A percentile compares a stretch with the other conserved stretches of the same genome.
These are phyloP conservation scores for Odontomyia ornata DNA, from an alignment of 2,888 invertebrate genomes.

Conservation along the genomic window DNA sequence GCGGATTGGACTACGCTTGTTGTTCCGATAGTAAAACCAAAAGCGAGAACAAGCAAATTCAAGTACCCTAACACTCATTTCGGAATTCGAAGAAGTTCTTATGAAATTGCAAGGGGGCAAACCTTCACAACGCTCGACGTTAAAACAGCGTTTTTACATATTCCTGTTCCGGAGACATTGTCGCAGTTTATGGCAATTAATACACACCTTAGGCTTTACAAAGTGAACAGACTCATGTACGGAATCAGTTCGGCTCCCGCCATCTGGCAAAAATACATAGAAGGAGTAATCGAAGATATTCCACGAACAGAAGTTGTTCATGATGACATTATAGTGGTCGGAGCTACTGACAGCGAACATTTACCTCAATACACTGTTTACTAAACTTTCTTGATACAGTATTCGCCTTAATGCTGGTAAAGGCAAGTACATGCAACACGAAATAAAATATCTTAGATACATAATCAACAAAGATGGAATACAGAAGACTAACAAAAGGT, in stretches of 20 bases:
- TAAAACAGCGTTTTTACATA: constrained; percentile 1
- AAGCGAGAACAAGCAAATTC: no score
- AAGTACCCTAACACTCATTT: no score
- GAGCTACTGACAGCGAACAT: background rate
- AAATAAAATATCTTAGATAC: no score
- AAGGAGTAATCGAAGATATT: background rate
- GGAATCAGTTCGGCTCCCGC: background rate
- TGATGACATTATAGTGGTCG: background rate
- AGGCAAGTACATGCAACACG: no score
- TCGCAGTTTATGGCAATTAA: background rate
- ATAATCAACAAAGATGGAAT: no score
- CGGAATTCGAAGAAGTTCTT: no score
- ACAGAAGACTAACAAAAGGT: no score
- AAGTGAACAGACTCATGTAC: background rate
- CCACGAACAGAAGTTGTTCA: background rate
- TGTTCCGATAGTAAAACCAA: no score
- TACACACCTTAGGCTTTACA: background rate
- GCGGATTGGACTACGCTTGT: no score
- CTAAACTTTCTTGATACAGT: background rate
- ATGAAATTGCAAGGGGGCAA: no score
- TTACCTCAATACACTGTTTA: background rate
- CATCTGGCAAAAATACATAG: background rate
- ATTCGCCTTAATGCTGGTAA: no score
- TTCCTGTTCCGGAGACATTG: background rate
- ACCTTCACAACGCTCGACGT: no score